Evolutionary conservation across 2,888 invertebrate species (phyloP).

Genomic region (Hirtodrosophila confusa): DNA sequence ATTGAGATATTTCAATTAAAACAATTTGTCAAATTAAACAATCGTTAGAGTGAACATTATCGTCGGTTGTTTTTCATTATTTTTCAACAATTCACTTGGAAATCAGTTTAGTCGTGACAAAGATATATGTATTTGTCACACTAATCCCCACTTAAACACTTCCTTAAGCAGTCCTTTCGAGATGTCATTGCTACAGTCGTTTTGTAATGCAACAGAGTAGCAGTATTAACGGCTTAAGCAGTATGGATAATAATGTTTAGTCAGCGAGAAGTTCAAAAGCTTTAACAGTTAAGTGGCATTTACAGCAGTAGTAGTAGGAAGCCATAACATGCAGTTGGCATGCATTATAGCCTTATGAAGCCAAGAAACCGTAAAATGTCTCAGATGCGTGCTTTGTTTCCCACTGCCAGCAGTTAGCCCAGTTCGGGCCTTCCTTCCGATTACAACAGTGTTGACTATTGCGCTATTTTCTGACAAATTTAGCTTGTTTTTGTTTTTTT

Average conservation of each 20-base stretch:
- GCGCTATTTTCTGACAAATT: too few relatives aligned
- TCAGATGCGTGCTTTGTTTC: conserved; percentile 20
- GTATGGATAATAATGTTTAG: too few relatives aligned
- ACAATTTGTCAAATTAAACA: too few relatives aligned
- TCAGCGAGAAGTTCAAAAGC: too few relatives aligned
- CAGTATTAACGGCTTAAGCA: neutral
- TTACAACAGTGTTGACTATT: neutral
- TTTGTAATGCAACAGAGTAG: neutral
- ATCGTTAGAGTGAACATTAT: too few relatives aligned
- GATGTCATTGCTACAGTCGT: conserved; percentile 1
- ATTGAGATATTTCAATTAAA: too few relatives aligned
- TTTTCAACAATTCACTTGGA: too few relatives aligned
- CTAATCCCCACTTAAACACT: neutral
- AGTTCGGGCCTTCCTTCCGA: neutral
- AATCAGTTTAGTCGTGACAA: too few relatives aligned
- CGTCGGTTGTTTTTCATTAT: too few relatives aligned
- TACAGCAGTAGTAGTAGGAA: conserved; percentile 4
- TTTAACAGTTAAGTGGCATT: too few relatives aligned
- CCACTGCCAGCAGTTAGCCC: conserved; percentile 1
- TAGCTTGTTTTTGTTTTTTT: too few relatives aligned
- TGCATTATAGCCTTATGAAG: conserved; percentile 23
- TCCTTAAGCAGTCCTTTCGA: neutral
- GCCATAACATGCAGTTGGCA: conserved; percentile 12
- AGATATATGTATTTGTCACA: too few relatives aligned
- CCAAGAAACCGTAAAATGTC: conserved; percentile 16